Conservation (phyloP, 2,113 vertebrate species). For the Uria aalge region DNA sequence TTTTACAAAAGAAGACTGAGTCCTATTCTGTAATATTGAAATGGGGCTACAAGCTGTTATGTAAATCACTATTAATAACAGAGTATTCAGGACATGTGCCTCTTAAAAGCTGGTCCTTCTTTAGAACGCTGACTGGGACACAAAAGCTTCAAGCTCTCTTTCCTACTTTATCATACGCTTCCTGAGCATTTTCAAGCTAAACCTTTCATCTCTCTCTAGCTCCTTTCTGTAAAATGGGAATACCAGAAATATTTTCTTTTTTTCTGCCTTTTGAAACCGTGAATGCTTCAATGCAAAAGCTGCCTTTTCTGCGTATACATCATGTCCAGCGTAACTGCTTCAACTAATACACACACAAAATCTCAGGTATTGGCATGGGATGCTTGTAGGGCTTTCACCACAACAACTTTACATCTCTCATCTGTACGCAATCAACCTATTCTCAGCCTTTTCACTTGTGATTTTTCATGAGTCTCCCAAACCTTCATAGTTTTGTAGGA, state of each 20-base stretch:
- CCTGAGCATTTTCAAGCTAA: not conserved
- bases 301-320: not conserved
- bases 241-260: not conserved
- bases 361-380: not conserved
- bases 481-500: not conserved
- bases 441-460: not conserved
- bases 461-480: not conserved
- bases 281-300: not conserved
- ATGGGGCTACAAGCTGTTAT: not conserved
- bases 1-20: not conserved
- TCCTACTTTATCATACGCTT: not conserved
- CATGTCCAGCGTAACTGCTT: not conserved
- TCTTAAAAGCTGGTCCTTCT: not conserved
- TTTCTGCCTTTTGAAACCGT: not conserved
- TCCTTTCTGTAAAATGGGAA: not conserved
- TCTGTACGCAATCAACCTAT: not conserved
- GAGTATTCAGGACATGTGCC: not conserved
- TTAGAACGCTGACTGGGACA: not conserved
- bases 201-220: not conserved
- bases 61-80: conserved; percentile 36
- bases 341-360: not conserved
- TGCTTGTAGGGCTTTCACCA: not conserved
- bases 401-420: not conserved
- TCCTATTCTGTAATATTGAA: not conserved
- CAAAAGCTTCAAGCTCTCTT: not conserved